Conservation (phyloP, 2,113 vertebrate genomes). For the Apodemus speciosus region DNA sequence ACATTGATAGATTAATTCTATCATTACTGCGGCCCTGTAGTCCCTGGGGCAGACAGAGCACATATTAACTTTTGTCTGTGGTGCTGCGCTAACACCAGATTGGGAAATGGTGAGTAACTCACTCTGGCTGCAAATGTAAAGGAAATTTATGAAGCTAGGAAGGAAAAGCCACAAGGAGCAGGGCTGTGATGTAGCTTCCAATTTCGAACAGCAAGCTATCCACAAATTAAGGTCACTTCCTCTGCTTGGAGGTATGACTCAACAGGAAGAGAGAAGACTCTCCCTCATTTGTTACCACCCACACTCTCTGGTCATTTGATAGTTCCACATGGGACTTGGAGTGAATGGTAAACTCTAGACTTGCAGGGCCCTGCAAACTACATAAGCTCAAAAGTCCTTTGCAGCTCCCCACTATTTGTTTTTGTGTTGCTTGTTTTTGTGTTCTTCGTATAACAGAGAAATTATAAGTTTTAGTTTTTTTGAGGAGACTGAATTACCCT, state of each 20-base stretch:
- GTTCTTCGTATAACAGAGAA: neutral
- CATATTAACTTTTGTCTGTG: slow-evolving; percentile 56
- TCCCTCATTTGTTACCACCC: neutral
- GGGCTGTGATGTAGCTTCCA: neutral
- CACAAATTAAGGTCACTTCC: slow-evolving; percentile 6
- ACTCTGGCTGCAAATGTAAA: slow-evolving; percentile 27
- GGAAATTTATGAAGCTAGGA: slow-evolving; percentile 25
- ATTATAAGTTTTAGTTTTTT: neutral
- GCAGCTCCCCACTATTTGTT: neutral
- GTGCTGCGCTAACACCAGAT: slow-evolving; percentile 24
- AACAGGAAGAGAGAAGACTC: slow-evolving; percentile 51
- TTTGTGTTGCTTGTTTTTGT: neutral
- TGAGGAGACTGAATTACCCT: neutral
- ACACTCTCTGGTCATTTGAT: neutral
- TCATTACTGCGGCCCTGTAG: neutral
- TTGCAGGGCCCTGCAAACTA: rapidly evolving
- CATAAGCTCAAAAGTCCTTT: neutral
- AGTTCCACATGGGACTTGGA: neutral
- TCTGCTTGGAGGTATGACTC: slow-evolving; percentile 5
- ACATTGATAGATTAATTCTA: slow-evolving; percentile 47
- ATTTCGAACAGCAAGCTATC: slow-evolving; percentile 38
- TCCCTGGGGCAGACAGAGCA: slow-evolving; percentile 33
- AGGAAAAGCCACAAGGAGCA: neutral
- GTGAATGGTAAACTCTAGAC: neutral
- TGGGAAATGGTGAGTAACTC: slow-evolving; percentile 58